Conservation (phyloP, 2,888 invertebrate genomes). For the Saturnia pavonia region DNA sequence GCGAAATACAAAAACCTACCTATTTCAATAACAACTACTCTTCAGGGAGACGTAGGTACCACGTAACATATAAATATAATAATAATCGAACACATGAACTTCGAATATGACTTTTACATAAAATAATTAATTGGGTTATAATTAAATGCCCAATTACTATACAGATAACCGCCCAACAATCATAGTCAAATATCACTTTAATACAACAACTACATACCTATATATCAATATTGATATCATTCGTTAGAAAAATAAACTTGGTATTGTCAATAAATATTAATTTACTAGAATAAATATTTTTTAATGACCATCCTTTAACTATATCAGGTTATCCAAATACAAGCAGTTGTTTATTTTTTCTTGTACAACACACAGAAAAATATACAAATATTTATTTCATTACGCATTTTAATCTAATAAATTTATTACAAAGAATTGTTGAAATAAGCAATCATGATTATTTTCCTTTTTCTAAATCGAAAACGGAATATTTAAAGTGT, state of each 20-base stretch:
- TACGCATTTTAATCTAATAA: background rate
- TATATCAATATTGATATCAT: conserved; percentile 23
- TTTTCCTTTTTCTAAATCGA: background rate
- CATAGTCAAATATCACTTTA: conserved; percentile 16
- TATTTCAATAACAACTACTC: conserved; percentile 53
- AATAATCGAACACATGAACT: background rate
- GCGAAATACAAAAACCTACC: conserved; percentile 63
- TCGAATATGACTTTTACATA: conserved; percentile 5
- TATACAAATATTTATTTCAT: background rate
- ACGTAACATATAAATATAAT: background rate
- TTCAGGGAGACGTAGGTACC: conserved; percentile 27
- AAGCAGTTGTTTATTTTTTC: background rate
- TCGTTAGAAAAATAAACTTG: background rate
- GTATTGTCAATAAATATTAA: background rate
- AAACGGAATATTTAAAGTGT: background rate
- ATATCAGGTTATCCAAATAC: background rate
- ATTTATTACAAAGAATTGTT: background rate
- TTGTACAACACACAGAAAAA: background rate
- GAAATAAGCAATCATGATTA: background rate
- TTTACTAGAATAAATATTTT: background rate
- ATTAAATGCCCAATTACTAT: conserved; percentile 32
- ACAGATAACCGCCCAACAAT: conserved; percentile 18
- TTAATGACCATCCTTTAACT: background rate
- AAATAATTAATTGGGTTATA: conserved; percentile 35
- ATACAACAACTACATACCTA: conserved; percentile 15